A percentile compares a stretch with the other conserved stretches of the same genome.
Evolutionary conservation across 2,888 invertebrate species (phyloP).

Genomic region (Tenthredo mesomela): DNA sequence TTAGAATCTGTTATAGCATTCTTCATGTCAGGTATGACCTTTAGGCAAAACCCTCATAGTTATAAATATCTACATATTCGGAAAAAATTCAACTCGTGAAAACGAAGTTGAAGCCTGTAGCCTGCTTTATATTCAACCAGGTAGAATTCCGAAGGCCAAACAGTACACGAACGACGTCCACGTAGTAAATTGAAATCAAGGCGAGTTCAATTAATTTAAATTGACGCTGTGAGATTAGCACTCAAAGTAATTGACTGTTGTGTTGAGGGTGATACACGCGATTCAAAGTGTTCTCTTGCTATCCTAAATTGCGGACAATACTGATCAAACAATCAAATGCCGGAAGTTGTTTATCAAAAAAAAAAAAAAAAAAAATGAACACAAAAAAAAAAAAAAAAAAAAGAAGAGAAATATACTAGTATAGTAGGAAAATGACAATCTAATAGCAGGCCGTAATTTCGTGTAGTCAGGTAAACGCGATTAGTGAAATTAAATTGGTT

Average conservation of each 20-base stretch:
- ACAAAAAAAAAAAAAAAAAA: background rate
- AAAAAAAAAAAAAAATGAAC: background rate
- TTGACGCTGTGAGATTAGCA: conserved; percentile 41
- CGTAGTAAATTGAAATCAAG: conserved; percentile 35
- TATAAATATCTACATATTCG: background rate
- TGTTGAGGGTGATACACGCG: conserved; percentile 1
- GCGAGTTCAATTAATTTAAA: conserved; percentile 35
- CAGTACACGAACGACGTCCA: background rate
- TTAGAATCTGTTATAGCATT: no score
- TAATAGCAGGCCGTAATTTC: background rate
- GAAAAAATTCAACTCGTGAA: background rate
- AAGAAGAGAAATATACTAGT: background rate
- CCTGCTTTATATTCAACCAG: background rate
- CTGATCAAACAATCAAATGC: conserved; percentile 11
- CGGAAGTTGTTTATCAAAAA: conserved; percentile 6
- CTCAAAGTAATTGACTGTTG: conserved; percentile 29
- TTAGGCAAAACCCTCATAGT: background rate
- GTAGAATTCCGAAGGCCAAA: background rate
- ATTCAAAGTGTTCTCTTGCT: background rate
- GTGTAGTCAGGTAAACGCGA: background rate
- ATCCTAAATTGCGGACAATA: background rate
- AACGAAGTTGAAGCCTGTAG: background rate
- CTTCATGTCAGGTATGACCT: background rate
- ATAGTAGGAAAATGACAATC: background rate
- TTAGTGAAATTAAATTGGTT: conserved; percentile 7